These are phyloP conservation scores for Oreochromis spilurus DNA, from an alignment of 2,113 vertebrate genomes.

Conservation along the genomic window DNA sequence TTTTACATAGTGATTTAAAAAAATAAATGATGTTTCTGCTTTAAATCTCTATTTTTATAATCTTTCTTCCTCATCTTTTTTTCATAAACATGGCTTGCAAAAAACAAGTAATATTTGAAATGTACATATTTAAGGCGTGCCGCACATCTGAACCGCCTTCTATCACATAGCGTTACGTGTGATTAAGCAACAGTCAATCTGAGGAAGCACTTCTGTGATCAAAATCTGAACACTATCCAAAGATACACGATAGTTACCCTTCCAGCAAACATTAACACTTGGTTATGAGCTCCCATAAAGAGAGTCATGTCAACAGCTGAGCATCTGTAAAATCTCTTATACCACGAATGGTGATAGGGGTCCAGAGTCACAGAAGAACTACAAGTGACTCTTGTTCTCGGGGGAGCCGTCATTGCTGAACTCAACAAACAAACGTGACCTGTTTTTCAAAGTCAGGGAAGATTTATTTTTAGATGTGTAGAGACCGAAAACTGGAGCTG, in stretches of 20 bases:
- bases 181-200: neutral
- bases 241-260: slow-evolving; percentile 64
- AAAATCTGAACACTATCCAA: slow-evolving; percentile 22
- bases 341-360: neutral
- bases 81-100: neutral
- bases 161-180: neutral
- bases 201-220: slow-evolving; percentile 5
- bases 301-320: slow-evolving; percentile 72
- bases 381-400: slow-evolving; percentile 35
- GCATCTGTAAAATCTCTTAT: slow-evolving; percentile 36
- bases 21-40: neutral
- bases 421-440: slow-evolving; percentile 62
- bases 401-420: slow-evolving; percentile 29
- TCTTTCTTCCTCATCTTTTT: neutral
- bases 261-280: slow-evolving; percentile 71
- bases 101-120: neutral
- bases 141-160: neutral
- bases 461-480: slow-evolving; percentile 57
- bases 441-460: slow-evolving; percentile 53
- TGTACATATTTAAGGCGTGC: neutral
- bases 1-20: neutral
- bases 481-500: slow-evolving; percentile 39
- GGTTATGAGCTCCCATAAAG: slow-evolving; percentile 63
- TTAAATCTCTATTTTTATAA: neutral
- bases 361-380: neutral